Percentiles rank a stretch among this genome's conserved stretches.
Conservation (phyloP, 1,140 invertebrate genomes). For the Micrasema minimum region DNA sequence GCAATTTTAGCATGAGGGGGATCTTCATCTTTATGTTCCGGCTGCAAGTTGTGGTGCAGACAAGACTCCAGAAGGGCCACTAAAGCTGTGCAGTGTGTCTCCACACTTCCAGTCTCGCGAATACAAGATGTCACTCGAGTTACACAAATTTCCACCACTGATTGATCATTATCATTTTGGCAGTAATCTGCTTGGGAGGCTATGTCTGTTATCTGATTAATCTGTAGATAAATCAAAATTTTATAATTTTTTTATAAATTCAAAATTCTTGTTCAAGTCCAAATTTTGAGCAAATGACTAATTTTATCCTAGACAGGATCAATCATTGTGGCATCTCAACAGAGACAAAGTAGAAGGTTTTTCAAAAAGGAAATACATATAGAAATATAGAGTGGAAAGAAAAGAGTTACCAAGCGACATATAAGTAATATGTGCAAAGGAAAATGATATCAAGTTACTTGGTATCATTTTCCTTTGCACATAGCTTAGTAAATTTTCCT, state of each 20-base stretch:
- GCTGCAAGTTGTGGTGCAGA: conserved; percentile 87
- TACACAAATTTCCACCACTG: conserved; percentile 92
- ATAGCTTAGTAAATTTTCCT: no score
- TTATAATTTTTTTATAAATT: conserved; percentile 2
- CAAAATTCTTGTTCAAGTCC: not conserved
- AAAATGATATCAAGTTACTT: no score
- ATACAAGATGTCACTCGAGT: conserved; percentile 89
- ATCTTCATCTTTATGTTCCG: conserved; percentile 81
- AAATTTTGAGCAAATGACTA: no score
- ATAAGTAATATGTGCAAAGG: no score
- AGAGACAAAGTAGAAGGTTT: no score
- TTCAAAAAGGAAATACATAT: no score
- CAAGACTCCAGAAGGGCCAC: conserved; percentile 88
- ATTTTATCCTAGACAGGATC: no score
- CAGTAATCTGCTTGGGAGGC: conserved; percentile 83
- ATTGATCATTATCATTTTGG: conserved; percentile 90
- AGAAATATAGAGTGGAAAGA: no score
- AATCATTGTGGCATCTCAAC: no score
- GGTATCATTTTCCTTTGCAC: no score
- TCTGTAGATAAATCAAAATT: conserved; percentile 63
- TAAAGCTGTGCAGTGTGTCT: conserved; percentile 84
- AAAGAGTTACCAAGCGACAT: no score
- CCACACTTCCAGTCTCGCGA: conserved; percentile 88
- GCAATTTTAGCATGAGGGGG: conserved; percentile 96
- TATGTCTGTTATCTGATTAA: conserved; percentile 81